Conservation (phyloP, 2,113 vertebrate species). For the Oncorhynchus gorbuscha region DNA sequence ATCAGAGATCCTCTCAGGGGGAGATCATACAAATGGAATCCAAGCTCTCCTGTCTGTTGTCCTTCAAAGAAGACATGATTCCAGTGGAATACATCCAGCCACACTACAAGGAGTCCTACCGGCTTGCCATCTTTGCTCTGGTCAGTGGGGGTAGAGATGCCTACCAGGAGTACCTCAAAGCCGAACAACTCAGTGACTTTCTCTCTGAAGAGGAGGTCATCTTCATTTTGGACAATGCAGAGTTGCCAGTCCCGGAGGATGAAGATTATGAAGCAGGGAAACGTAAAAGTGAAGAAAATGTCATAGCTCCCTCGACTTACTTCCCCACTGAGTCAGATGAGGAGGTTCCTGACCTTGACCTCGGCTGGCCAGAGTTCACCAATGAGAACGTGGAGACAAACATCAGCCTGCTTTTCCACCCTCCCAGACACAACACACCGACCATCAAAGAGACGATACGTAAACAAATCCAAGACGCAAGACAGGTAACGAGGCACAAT, state of each 20-base stretch:
- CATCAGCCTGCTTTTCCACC: constrained; percentile 88
- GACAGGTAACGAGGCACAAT: constrained; percentile 77
- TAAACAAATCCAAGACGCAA: constrained; percentile 85
- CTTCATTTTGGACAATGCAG: constrained; percentile 82
- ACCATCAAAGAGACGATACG: constrained; percentile 89
- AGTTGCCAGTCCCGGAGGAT: constrained; percentile 51
- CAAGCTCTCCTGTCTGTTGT: constrained; percentile 79
- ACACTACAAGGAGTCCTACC: constrained; percentile 88
- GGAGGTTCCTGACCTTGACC: constrained; percentile 88
- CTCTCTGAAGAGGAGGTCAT: constrained; percentile 85
- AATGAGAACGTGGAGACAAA: constrained; percentile 76
- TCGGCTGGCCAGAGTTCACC: constrained; percentile 85
- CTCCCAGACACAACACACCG: constrained; percentile 82
- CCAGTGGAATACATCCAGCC: constrained; percentile 80
- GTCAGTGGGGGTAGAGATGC: constrained; percentile 83
- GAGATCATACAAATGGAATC: constrained; percentile 74
- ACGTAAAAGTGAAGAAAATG: constrained; percentile 37
- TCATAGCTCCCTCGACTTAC: constrained; percentile 80
- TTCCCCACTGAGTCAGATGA: constrained; percentile 88
- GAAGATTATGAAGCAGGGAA: constrained; percentile 50
- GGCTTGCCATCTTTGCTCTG: constrained; percentile 85
- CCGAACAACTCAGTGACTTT: constrained; percentile 83
- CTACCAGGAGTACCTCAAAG: constrained; percentile 83
- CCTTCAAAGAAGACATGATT: constrained; percentile 78
- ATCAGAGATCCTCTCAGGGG: constrained; percentile 7